Percentiles rank a stretch among this genome's conserved stretches.
phyloP scores from a whole-genome alignment of 1,140 invertebrate genomes.

The Paraescarpia echinospica region DNA sequence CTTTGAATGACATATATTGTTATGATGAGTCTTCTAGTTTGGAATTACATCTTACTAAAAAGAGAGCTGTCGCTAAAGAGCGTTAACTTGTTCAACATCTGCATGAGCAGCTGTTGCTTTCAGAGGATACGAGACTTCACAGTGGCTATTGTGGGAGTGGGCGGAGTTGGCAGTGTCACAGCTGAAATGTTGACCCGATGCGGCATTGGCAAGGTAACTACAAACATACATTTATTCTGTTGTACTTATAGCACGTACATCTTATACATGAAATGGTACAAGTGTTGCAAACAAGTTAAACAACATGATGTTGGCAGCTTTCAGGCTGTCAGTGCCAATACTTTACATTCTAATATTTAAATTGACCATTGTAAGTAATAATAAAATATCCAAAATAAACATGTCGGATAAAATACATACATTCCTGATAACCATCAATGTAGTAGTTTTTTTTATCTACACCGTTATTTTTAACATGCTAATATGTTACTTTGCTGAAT shows the following conservation, averaged over 20 bases:
- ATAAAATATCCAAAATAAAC: no score
- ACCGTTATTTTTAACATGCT: no score
- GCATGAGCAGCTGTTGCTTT: slow-evolving; percentile 18
- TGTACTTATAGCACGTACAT: neutral
- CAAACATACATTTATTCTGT: slow-evolving; percentile 19
- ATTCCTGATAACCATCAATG: no score
- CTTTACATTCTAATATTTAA: no score
- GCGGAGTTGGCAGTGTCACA: slow-evolving; percentile 97
- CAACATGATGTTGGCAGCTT: no score
- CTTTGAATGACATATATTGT: no score
- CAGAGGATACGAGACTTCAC: slow-evolving; percentile 83
- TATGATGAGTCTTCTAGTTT: neutral
- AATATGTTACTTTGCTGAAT: no score
- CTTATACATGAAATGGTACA: neutral
- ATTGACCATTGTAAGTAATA: no score
- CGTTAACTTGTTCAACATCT: neutral
- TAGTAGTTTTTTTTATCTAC: no score
- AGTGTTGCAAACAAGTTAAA: neutral
- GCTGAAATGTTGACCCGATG: slow-evolving; percentile 98
- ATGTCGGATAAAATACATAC: no score
- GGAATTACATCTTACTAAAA: neutral
- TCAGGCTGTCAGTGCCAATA: no score
- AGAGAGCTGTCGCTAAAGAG: no score
- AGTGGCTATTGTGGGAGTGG: slow-evolving; percentile 95
- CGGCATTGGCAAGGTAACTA: slow-evolving; percentile 89